Evolutionary conservation across 2,113 vertebrate species (phyloP).

Genomic region (Corapipo altera): DNA sequence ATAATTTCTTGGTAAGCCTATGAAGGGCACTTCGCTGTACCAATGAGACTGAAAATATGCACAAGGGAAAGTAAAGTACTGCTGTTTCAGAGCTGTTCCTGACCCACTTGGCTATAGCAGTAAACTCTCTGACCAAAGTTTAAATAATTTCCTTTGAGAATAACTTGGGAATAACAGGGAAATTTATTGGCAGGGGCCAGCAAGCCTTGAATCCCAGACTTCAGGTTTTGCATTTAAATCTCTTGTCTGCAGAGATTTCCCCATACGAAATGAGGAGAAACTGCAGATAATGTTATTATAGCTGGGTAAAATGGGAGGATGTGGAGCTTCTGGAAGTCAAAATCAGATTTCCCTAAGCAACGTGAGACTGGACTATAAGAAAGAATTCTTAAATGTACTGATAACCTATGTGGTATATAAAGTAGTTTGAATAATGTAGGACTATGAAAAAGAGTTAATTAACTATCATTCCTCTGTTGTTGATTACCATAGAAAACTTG

Average conservation of each 20-base stretch:
- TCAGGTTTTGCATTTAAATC: not conserved
- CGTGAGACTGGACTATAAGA: not conserved
- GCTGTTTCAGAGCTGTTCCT: not conserved
- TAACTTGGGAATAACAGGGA: not conserved
- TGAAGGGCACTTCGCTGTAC: not conserved
- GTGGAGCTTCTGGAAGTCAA: not conserved
- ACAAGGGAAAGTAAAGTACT: not conserved
- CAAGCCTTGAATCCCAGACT: not conserved
- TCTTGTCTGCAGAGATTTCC: not conserved
- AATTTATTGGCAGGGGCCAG: not conserved
- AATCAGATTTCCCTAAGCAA: not conserved
- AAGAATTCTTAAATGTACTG: not conserved
- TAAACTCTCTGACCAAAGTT: not conserved
- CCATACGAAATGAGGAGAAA: not conserved
- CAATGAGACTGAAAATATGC: accelerated
- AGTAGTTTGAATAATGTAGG: not conserved
- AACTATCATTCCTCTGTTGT: not conserved
- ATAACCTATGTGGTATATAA: not conserved
- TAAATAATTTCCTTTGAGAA: not conserved
- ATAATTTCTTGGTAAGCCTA: not conserved
- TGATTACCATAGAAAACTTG: not conserved
- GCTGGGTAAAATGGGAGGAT: not conserved
- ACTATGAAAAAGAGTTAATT: not conserved
- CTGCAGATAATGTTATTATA: not conserved
- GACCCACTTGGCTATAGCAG: not conserved